phyloP scores from a whole-genome alignment of 2,113 vertebrate genomes.

The Picathartes gymnocephalus region DNA sequence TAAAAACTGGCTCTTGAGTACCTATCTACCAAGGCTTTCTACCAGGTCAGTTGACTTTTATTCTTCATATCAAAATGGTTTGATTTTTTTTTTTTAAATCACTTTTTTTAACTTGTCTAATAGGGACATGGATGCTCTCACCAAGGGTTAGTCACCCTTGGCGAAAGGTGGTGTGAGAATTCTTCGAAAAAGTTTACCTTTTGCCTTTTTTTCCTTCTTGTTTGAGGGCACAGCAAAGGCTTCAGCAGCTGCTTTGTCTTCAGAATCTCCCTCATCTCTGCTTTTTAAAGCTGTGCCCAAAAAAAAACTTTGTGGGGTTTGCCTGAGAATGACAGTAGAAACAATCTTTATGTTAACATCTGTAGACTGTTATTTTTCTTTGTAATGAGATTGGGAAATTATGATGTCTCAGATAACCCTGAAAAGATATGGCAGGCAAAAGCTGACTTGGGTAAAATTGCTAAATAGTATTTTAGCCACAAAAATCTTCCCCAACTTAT shows the following conservation, averaged over 20 bases:
- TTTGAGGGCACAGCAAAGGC: background rate
- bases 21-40: background rate
- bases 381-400: background rate
- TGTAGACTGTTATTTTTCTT: background rate
- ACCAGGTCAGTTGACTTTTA: background rate
- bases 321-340: background rate
- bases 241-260: background rate
- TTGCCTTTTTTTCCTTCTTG: background rate
- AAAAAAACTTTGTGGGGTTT: background rate
- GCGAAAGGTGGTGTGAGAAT: background rate
- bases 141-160: background rate
- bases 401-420: background rate
- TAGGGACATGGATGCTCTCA: background rate
- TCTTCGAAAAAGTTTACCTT: background rate
- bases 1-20: background rate
- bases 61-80: background rate
- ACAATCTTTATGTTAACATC: background rate
- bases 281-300: background rate
- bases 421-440: background rate
- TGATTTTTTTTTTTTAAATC: background rate
- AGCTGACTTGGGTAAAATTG: background rate
- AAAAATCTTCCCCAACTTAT: background rate
- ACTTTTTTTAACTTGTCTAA: background rate
- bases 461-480: background rate
- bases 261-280: background rate